Evolutionary conservation across 1,140 invertebrate species (phyloP).

Genomic region (Microplitis mediator): DNA sequence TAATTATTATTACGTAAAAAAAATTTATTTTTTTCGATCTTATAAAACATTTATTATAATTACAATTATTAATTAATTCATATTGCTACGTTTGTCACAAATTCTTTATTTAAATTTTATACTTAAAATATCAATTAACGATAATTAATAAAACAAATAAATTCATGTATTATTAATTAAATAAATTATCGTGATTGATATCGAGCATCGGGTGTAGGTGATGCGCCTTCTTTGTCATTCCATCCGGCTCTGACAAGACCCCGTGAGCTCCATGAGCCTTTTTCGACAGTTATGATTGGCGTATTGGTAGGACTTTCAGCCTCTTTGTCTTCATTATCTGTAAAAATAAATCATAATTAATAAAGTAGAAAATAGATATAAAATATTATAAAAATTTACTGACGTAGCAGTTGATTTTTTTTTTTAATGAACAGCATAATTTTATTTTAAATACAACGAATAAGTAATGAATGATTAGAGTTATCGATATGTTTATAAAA

Average conservation of each 20-base stretch:
- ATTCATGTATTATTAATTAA: not conserved
- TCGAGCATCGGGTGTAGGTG: conserved; percentile 50
- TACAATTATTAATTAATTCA: not conserved
- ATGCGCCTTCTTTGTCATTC: conserved; percentile 56
- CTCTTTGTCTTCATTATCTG: conserved; percentile 50
- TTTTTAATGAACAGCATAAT: no score
- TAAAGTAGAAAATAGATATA: not conserved
- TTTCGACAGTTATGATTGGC: conserved; percentile 51
- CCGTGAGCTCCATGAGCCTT: conserved; percentile 62
- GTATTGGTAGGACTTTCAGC: conserved; percentile 52
- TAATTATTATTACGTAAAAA: no score
- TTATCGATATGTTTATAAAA: no score
- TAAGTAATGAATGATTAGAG: no score
- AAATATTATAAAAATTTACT: conserved; percentile 38
- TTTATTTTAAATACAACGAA: no score
- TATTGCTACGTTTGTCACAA: not conserved
- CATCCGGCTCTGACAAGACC: conserved; percentile 60
- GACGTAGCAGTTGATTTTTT: no score
- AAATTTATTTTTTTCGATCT: no score
- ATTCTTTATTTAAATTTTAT: not conserved
- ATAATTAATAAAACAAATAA: not conserved
- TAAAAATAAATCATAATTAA: not conserved
- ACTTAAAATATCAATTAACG: not conserved
- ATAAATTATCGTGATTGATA: not conserved
- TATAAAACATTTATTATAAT: no score